Percentiles rank a stretch among this genome's conserved stretches.
Evolutionary conservation across 2,888 invertebrate species (phyloP).

Genomic region (Azorinus chamasolen): DNA sequence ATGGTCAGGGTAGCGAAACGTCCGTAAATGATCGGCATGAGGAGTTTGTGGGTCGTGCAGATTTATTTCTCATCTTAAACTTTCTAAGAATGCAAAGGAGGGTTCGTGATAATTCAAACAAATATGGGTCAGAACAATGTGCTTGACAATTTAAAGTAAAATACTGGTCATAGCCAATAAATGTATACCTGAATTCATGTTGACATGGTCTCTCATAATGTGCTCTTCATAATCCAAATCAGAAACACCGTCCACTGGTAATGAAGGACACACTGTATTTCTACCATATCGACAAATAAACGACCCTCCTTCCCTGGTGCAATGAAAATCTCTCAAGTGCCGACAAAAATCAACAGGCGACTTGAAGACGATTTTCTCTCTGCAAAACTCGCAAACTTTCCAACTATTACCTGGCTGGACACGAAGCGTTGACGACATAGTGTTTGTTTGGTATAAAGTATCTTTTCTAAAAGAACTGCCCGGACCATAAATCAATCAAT

Average conservation of each 20-base stretch:
- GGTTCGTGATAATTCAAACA: no score
- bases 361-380: conserved; percentile 74
- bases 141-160: no score
- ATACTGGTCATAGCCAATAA: no score
- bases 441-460: background rate
- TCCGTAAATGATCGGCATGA: no score
- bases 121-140: no score
- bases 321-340: conserved; percentile 93
- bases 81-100: no score
- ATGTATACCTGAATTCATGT: no score
- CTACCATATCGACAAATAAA: conserved; percentile 95
- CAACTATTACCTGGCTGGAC: conserved; percentile 59
- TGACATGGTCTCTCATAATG: conserved; percentile 90
- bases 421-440: background rate
- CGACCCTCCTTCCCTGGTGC: conserved; percentile 94
- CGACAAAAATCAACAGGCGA: conserved; percentile 88
- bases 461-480: background rate
- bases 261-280: conserved; percentile 94
- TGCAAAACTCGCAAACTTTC: conserved; percentile 79
- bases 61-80: no score
- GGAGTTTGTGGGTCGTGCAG: no score
- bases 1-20: no score
- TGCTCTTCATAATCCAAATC: conserved; percentile 96
- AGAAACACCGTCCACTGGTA: conserved; percentile 95
- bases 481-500: background rate